Conservation (phyloP, 2,113 vertebrate species). For the Hyperopisus bebe region DNA sequence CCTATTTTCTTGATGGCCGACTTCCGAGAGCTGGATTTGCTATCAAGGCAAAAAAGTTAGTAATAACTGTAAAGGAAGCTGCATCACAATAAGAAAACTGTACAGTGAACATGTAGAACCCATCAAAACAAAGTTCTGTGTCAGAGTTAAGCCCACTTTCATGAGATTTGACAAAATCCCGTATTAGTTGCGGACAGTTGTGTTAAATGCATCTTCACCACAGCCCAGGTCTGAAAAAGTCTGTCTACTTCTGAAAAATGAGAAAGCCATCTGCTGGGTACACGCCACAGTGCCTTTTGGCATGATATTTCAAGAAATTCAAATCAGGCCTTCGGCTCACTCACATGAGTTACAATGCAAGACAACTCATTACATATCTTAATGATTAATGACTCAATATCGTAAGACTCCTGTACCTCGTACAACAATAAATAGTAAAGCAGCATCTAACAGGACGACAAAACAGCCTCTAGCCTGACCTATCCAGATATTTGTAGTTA, state of each 20-base stretch:
- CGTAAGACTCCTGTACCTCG: background rate
- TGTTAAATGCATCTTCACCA: background rate
- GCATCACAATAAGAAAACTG: background rate
- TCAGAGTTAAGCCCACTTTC: background rate
- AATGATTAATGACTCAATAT: constrained; percentile 4
- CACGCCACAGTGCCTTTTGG: background rate
- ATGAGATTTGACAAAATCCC: background rate
- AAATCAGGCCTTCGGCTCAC: background rate
- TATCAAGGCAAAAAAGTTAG: background rate
- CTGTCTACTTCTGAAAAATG: background rate
- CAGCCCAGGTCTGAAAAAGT: background rate
- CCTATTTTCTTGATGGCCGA: background rate
- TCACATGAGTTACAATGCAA: background rate
- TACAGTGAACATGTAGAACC: background rate
- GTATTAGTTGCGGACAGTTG: background rate
- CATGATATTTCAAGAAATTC: background rate
- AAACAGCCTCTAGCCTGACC: background rate
- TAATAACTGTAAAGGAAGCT: background rate
- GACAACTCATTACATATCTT: background rate
- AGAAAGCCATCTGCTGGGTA: background rate
- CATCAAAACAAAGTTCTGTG: background rate
- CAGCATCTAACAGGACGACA: background rate
- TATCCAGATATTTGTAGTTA: background rate
- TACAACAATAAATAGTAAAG: background rate
- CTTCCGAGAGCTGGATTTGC: background rate